Conservation (phyloP, 2,113 vertebrate genomes). For the Danio rerio region DNA sequence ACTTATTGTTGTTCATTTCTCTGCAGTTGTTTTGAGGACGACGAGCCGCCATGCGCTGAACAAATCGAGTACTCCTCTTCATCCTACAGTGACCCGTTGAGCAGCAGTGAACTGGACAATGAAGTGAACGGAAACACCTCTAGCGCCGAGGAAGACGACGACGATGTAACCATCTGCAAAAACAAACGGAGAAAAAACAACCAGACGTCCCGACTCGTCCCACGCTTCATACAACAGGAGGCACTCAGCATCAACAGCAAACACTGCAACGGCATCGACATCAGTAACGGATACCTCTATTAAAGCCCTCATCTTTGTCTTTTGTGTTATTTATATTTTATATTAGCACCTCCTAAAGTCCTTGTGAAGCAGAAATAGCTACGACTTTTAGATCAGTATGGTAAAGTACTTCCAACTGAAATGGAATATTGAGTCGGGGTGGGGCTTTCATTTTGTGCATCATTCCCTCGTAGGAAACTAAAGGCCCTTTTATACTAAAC, state of each 20-base stretch:
- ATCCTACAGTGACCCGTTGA: constrained; percentile 61
- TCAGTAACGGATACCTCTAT: constrained; percentile 31
- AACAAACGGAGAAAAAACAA: neutral
- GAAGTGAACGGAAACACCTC: constrained; percentile 65
- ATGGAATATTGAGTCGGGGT: too few relatives aligned
- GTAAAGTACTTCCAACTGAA: too few relatives aligned
- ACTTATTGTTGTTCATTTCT: neutral
- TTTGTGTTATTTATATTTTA: constrained; percentile 17
- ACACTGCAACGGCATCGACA: constrained; percentile 39
- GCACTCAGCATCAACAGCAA: constrained; percentile 51
- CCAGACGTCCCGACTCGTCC: constrained; percentile 49
- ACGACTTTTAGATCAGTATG: too few relatives aligned
- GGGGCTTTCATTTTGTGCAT: too few relatives aligned
- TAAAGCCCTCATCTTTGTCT: neutral
- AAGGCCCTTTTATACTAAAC: too few relatives aligned
- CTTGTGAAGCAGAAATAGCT: neutral
- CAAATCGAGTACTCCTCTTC: constrained; percentile 82
- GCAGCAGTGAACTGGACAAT: constrained; percentile 60
- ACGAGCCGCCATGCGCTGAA: constrained; percentile 87
- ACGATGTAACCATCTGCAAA: neutral
- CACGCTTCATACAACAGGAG: constrained; percentile 53
- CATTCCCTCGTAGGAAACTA: too few relatives aligned
- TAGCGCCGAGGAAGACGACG: constrained; percentile 47
- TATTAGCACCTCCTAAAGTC: neutral
- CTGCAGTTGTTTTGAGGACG: constrained; percentile 78